phyloP scores from a whole-genome alignment of 2,113 vertebrate genomes.

The Phodopus roborovskii region DNA sequence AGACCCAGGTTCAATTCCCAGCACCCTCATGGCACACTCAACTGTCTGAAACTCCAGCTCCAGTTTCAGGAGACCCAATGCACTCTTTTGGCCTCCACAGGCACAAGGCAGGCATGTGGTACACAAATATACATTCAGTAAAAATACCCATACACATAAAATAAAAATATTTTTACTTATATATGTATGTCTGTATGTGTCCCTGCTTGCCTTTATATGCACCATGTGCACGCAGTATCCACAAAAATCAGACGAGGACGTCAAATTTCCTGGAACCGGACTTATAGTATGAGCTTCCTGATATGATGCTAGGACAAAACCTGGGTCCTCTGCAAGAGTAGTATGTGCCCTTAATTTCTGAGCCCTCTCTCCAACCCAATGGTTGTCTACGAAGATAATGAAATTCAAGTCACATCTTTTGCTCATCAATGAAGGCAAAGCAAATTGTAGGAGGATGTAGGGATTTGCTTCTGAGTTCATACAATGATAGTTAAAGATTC shows the following conservation, averaged over 20 bases:
- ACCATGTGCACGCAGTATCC: background rate
- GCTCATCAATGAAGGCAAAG: background rate
- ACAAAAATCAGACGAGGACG: background rate
- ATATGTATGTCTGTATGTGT: background rate
- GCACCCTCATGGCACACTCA: background rate
- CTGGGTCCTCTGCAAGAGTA: background rate
- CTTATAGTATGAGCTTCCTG: background rate
- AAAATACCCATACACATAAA: background rate
- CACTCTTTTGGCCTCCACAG: background rate
- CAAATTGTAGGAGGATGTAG: slow-evolving; percentile 31
- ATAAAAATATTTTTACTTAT: background rate
- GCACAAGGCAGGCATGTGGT: background rate
- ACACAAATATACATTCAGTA: background rate
- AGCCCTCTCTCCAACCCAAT: background rate
- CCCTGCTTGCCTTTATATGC: background rate
- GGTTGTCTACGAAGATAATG: slow-evolving; percentile 39
- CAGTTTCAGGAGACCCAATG: background rate
- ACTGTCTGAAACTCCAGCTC: background rate
- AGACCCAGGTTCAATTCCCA: background rate
- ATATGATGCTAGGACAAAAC: background rate
- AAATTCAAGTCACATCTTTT: slow-evolving; percentile 24
- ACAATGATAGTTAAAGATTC: slow-evolving; percentile 11
- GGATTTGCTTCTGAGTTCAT: slow-evolving; percentile 8
- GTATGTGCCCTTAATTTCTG: background rate
- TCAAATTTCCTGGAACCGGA: background rate